Evolutionary conservation across 2,113 vertebrate species (phyloP).

Genomic region (Chiloscyllium plagiosum): DNA sequence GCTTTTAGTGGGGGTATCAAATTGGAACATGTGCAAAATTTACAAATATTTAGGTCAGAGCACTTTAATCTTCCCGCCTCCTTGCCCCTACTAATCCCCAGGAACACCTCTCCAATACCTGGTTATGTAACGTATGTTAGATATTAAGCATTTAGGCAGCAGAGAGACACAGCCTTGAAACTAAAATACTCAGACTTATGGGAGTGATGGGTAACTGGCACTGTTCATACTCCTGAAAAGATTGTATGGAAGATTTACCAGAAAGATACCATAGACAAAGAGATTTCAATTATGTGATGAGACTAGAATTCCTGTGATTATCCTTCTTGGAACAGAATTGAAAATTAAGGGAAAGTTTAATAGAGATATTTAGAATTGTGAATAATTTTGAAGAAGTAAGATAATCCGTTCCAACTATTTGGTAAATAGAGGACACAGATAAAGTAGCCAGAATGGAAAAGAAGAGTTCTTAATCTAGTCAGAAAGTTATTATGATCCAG

Average conservation of each 20-base stretch:
- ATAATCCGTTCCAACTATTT: neutral
- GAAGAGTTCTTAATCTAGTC: too few relatives aligned
- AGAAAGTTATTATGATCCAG: neutral
- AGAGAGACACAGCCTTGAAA: neutral
- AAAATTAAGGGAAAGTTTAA: neutral
- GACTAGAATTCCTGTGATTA: neutral
- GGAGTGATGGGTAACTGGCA: neutral
- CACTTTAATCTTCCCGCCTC: neutral
- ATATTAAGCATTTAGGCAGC: neutral
- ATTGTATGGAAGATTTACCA: neutral
- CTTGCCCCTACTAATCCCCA: too few relatives aligned
- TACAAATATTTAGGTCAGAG: neutral
- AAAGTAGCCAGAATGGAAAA: neutral
- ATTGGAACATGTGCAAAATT: neutral
- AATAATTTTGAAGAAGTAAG: neutral
- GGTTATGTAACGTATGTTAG: neutral
- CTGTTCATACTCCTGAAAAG: neutral
- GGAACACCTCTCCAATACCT: too few relatives aligned
- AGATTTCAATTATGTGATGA: neutral
- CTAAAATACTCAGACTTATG: neutral
- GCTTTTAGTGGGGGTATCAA: too few relatives aligned
- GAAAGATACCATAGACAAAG: neutral
- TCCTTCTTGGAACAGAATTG: neutral
- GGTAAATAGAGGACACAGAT: neutral
- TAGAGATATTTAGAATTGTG: neutral